Evolutionary conservation across 2,888 invertebrate genomes (phyloP).

Genomic region (Pristionchus maxplancki): DNA sequence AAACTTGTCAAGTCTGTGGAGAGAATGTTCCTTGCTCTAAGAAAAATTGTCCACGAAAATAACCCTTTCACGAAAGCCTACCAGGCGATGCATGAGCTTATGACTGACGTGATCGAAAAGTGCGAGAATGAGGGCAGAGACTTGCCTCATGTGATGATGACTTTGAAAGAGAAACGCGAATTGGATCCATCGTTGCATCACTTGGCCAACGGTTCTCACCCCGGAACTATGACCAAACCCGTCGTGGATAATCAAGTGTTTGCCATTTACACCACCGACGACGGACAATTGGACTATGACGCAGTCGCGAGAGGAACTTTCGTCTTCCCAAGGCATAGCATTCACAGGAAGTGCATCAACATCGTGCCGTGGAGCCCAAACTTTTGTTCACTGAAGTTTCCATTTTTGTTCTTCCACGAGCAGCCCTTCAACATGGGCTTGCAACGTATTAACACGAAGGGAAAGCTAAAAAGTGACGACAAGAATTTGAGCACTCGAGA

Average conservation of each 20-base stretch:
- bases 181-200: neutral
- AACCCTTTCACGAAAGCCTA: neutral
- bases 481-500: neutral
- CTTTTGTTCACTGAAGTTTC: neutral
- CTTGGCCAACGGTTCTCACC: neutral
- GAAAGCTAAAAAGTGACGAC: neutral
- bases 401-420: neutral
- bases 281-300: neutral
- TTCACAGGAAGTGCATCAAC: neutral
- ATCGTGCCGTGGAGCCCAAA: neutral
- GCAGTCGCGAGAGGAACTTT: neutral
- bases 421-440: neutral
- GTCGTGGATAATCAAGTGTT: neutral
- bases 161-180: neutral
- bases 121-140: neutral
- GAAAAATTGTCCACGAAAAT: neutral
- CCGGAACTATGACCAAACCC: neutral
- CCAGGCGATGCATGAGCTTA: neutral
- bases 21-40: neutral
- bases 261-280: conserved; percentile 5
- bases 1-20: neutral
- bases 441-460: too few species aligned
- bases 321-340: neutral
- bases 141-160: neutral
- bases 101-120: neutral